These are phyloP conservation scores for Peromyscus leucopus DNA, from an alignment of 2,113 vertebrate species.

Conservation along the genomic window DNA sequence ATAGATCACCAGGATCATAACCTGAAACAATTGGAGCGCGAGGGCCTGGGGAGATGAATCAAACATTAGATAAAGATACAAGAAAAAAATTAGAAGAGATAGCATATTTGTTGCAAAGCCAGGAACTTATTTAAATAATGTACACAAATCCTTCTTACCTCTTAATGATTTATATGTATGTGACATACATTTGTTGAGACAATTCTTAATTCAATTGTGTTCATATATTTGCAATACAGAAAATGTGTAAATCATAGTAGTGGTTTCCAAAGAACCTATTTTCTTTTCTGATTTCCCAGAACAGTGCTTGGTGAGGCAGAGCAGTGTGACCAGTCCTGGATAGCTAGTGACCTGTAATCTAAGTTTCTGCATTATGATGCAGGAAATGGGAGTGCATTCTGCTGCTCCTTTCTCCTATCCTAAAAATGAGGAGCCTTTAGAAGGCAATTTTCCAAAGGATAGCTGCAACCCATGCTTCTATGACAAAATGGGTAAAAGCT, in stretches of 20 bases:
- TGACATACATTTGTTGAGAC: neutral
- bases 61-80: neutral
- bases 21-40: accelerated
- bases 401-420: neutral
- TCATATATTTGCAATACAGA: neutral
- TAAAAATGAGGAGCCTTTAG: neutral
- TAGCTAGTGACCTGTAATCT: neutral
- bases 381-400: neutral
- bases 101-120: neutral
- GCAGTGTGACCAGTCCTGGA: neutral
- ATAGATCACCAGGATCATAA: neutral
- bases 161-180: neutral
- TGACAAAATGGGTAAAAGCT: neutral
- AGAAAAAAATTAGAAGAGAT: neutral
- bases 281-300: neutral
- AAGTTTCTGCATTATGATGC: neutral
- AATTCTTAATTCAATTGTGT: conserved; percentile 36
- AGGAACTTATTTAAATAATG: neutral
- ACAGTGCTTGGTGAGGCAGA: neutral
- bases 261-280: neutral
- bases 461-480: neutral
- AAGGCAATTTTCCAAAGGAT: neutral
- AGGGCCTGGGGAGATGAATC: neutral
- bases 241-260: neutral
- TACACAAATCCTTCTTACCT: neutral